Evolutionary conservation across 2,797 vertebrate genomes (phyloP).

Genomic region (Micropoecilia bifurca): DNA sequence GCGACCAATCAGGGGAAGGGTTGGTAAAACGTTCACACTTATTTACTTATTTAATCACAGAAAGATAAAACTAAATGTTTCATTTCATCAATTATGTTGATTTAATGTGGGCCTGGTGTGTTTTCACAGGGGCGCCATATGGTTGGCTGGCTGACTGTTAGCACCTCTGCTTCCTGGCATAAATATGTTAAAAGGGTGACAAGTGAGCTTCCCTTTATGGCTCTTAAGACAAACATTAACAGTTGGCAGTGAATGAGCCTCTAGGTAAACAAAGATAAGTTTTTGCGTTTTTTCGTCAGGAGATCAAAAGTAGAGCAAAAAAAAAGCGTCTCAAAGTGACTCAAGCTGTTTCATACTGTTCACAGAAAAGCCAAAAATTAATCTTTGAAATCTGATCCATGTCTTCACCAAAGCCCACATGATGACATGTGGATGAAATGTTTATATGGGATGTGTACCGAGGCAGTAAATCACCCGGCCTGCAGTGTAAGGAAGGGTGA

Average conservation of each 20-base stretch:
- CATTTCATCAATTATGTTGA: slow-evolving; percentile 53
- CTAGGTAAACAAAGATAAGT: slow-evolving; percentile 60
- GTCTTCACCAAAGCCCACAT: slow-evolving; percentile 44
- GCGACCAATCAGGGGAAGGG: slow-evolving; percentile 38
- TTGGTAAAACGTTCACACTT: slow-evolving; percentile 45
- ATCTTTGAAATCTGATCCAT: slow-evolving; percentile 49
- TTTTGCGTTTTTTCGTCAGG: slow-evolving; percentile 35
- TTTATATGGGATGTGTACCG: slow-evolving; percentile 69
- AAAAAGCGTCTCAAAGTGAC: slow-evolving; percentile 13
- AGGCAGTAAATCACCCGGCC: slow-evolving; percentile 73
- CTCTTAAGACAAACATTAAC: slow-evolving; percentile 77
- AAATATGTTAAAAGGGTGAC: slow-evolving; percentile 73
- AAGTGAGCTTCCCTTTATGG: slow-evolving; percentile 72
- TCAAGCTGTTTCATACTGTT: slow-evolving; percentile 42
- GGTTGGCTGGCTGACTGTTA: slow-evolving; percentile 59
- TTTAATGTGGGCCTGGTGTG: slow-evolving; percentile 33
- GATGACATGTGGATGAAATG: slow-evolving; percentile 73
- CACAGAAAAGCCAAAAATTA: slow-evolving; percentile 50
- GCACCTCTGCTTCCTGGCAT: slow-evolving; percentile 70
- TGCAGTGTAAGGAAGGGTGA: slow-evolving; percentile 58
- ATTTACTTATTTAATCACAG: slow-evolving; percentile 17
- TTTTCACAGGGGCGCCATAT: slow-evolving; percentile 66
- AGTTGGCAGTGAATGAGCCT: slow-evolving; percentile 73
- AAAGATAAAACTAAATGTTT: slow-evolving; percentile 39
- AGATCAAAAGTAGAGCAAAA: slow-evolving; percentile 20